Percentiles rank a stretch among this genome's conserved stretches.
These are phyloP conservation scores for Pogonocichla stellata DNA, from an alignment of 2,113 vertebrate species.

Conservation along the genomic window DNA sequence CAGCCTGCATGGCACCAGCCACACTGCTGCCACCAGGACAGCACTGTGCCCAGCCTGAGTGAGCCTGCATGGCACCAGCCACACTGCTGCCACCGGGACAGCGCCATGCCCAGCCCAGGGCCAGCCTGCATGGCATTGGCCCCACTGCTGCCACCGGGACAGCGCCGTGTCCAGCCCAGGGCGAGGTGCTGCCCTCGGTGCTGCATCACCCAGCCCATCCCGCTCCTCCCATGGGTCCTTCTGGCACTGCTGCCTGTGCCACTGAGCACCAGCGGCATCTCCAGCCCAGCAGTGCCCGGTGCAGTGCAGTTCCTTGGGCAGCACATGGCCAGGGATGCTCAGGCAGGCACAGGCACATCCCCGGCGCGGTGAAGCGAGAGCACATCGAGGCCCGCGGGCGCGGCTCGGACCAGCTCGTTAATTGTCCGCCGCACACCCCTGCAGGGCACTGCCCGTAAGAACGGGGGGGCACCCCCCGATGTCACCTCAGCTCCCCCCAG, in stretches of 20 bases:
- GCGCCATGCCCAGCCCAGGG: neutral
- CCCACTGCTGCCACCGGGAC: neutral
- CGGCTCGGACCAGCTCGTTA: neutral
- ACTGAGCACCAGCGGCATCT: neutral
- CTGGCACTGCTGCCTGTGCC: neutral
- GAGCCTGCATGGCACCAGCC: no score
- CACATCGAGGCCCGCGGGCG: conserved; percentile 22
- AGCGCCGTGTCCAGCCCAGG: accelerated
- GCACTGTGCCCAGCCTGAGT: no score
- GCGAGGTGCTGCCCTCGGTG: accelerated
- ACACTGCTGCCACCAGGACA: no score
- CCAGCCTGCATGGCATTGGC: accelerated
- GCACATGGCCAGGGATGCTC: conserved; percentile 33
- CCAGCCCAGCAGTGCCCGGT: neutral
- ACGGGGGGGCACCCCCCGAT: neutral
- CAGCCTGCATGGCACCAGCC: no score
- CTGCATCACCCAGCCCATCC: neutral
- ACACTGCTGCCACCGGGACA: no score
- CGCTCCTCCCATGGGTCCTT: accelerated
- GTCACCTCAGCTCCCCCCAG: conserved; percentile 37
- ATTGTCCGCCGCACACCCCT: neutral
- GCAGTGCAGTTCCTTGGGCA: accelerated
- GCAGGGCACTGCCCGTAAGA: neutral
- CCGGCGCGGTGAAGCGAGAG: conserved; percentile 13
- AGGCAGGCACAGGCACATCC: conserved; percentile 32